Evolutionary conservation across 2,888 invertebrate species (phyloP).

Genomic region (Chrysotoxum bicinctum): DNA sequence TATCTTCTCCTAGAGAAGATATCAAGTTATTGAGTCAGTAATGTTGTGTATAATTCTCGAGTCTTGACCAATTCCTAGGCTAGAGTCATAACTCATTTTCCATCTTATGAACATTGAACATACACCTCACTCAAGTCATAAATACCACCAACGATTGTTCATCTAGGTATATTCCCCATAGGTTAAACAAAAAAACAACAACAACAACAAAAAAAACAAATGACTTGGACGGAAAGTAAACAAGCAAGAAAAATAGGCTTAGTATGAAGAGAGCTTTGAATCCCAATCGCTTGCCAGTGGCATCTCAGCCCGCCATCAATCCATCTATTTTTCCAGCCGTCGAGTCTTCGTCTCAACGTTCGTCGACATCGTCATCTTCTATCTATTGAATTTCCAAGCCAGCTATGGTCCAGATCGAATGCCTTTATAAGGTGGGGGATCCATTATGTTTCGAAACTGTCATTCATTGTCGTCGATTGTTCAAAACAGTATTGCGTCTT

Average conservation of each 20-base stretch:
- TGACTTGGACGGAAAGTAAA: slow-evolving; percentile 39
- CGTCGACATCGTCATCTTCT: background rate
- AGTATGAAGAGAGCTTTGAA: slow-evolving; percentile 35
- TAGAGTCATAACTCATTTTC: slow-evolving; percentile 58
- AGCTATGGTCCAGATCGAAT: slow-evolving; percentile 71
- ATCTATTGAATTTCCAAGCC: slow-evolving; percentile 51
- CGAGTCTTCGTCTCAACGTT: slow-evolving; percentile 10
- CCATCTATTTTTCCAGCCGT: slow-evolving; percentile 33
- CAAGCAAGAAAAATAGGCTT: slow-evolving; percentile 44
- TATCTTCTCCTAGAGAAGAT: slow-evolving; percentile 17
- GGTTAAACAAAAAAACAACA: slow-evolving; percentile 9
- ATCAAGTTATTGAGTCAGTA: slow-evolving; percentile 56
- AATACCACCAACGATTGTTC: slow-evolving; percentile 62
- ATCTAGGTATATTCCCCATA: slow-evolving; percentile 36
- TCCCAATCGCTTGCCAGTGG: slow-evolving; percentile 54
- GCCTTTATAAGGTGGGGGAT: slow-evolving; percentile 71
- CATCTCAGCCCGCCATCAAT: slow-evolving; percentile 56
- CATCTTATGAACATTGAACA: slow-evolving; percentile 16
- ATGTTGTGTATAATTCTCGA: slow-evolving; percentile 32
- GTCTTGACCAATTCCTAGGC: slow-evolving; percentile 20
- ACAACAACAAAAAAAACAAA: background rate
- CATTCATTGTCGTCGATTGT: slow-evolving; percentile 66
- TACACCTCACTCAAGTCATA: slow-evolving; percentile 63
- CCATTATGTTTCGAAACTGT: slow-evolving; percentile 72
- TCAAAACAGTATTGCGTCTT: slow-evolving; percentile 44